A percentile compares a stretch with the other conserved stretches of the same genome.
phyloP scores from a whole-genome alignment of 53 echinoderm and acorn worm genomes.

The Holothuria leucospilota region DNA sequence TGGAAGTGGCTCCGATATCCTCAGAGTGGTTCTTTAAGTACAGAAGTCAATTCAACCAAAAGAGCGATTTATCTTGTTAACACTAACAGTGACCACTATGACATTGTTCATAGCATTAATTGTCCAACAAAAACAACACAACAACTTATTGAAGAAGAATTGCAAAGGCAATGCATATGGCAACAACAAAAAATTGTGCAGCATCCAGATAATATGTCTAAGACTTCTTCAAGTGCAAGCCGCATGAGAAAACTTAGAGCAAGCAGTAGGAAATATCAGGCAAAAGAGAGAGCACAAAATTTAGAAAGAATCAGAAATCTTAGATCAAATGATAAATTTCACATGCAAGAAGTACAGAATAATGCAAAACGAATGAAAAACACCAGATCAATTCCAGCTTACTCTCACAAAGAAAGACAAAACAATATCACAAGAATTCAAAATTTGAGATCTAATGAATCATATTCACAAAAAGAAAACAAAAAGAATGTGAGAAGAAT shows the following conservation, averaged over 20 bases:
- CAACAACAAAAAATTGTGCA: background rate
- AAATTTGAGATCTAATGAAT: background rate
- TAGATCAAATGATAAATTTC: background rate
- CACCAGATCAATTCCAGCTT: background rate
- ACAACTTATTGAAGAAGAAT: background rate
- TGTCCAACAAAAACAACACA: background rate
- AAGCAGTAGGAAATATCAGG: background rate
- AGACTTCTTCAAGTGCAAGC: background rate
- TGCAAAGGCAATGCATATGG: background rate
- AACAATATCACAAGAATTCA: background rate
- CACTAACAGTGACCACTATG: conserved; percentile 19
- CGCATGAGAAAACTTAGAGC: conserved; percentile 10
- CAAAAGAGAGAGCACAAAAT: background rate
- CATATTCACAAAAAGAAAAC: background rate
- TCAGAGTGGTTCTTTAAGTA: background rate
- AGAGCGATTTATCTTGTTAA: conserved; percentile 18
- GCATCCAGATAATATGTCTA: background rate
- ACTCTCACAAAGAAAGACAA: background rate
- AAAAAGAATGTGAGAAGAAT: background rate
- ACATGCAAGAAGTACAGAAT: background rate
- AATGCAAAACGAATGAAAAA: background rate
- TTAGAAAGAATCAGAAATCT: background rate
- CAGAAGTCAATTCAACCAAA: background rate
- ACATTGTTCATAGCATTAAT: conserved; percentile 7
- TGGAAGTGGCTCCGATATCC: conserved; percentile 9